Percentiles rank a stretch among this genome's conserved stretches.
Evolutionary conservation across 2,888 invertebrate species (phyloP).

Genomic region (Heliconius ethilla): DNA sequence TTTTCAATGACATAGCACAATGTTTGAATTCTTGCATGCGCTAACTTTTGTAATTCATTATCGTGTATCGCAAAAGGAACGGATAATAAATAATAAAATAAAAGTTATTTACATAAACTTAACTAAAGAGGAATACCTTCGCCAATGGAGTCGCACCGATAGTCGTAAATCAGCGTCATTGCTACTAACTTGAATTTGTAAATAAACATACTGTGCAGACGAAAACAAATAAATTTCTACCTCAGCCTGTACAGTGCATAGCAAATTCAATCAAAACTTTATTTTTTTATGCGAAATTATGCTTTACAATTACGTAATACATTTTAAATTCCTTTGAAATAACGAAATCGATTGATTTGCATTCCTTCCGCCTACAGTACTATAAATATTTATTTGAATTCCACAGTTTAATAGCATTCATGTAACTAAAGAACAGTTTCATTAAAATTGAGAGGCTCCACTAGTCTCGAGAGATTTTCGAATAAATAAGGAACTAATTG

Average conservation of each 20-base stretch:
- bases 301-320: slow-evolving; percentile 30
- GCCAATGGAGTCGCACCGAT: slow-evolving; percentile 40
- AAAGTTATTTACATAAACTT: slow-evolving; percentile 39
- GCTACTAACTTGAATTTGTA: slow-evolving; percentile 46
- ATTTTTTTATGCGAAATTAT: slow-evolving; percentile 22
- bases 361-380: slow-evolving; percentile 28
- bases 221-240: slow-evolving; percentile 49
- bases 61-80: slow-evolving; percentile 31
- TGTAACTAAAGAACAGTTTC: slow-evolving; percentile 53
- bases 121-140: slow-evolving; percentile 38
- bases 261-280: slow-evolving; percentile 22
- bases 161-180: slow-evolving; percentile 46
- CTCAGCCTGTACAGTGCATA: slow-evolving; percentile 43
- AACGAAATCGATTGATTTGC: neutral
- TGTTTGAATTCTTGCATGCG: neutral
- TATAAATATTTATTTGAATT: slow-evolving; percentile 51
- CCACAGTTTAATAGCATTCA: slow-evolving; percentile 48
- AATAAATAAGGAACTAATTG: slow-evolving; percentile 54
- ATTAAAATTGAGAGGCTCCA: slow-evolving; percentile 55
- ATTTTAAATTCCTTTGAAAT: slow-evolving; percentile 24
- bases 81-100: slow-evolving; percentile 40
- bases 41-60: slow-evolving; percentile 32
- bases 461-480: slow-evolving; percentile 48
- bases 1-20: neutral
- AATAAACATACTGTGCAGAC: slow-evolving; percentile 49